Base-by-base conservation (phyloP, 1,140 invertebrate species). In the Goniozus legneri region DNA sequence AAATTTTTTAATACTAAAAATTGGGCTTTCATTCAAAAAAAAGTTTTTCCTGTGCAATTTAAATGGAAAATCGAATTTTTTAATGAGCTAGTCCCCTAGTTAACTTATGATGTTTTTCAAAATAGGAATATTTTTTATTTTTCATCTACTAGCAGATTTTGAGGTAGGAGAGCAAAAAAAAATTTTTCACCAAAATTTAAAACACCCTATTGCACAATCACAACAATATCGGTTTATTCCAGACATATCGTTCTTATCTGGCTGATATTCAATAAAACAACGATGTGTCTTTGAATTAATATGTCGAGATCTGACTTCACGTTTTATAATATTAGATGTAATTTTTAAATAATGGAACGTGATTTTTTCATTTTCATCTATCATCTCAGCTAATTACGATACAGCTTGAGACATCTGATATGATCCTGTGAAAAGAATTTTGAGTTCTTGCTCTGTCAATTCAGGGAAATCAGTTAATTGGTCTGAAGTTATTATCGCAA, bases 301-400 rank as follows among this genome's bases (percentile, higher is more conserved):
- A 31, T 61, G 47, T 3, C 49, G 47, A 3, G 52, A 61, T 40
- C 3, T 41, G 15, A 58, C 39, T 44, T 55, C 13, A 14, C 47
- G 21, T 47, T 52, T 48, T 33, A 52, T 8, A 19, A 48, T 48
- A 22, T 37, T 30, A 1, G 8, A 20, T 27, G 21, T 34, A 36
- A 44, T 27, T 34, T 24, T 44, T 3, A 34, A 4, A 14, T 6
- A 36, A 15, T n/a, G 19, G 8, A 44, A 10, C 13, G 21, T 16
- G 12, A 44, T 34, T 3, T 35, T 30, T 14, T 35, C 34, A 10
- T 44, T 3, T 8, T 27, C 21, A 7, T 22, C 27, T 31, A 45
- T 18, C 21, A 50, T 20, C 12, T 45, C 43, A 19, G 37, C 43
- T 24, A 50, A 32, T 15, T 45, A 50, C 0, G 33, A 45, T 0